A percentile compares a stretch with the other conserved stretches of the same genome.
Evolutionary conservation across 2,113 vertebrate species (phyloP).

Genomic region (Apistogramma diplotaenia): DNA sequence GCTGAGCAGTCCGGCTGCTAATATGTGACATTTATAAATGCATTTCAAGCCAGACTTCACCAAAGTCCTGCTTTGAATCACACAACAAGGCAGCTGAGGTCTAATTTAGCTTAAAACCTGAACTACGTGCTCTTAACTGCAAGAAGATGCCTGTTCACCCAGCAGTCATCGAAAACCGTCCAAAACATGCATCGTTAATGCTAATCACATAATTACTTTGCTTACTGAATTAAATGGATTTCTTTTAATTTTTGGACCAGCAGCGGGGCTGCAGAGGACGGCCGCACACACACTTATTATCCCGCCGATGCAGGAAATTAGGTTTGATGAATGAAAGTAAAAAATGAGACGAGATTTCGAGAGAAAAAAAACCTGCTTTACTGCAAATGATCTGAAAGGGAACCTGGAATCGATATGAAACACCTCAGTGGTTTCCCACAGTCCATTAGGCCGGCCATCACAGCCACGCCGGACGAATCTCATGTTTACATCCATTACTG

Average conservation of each 20-base stretch:
- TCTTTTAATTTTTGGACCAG: background rate
- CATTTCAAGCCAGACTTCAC: slow-evolving; percentile 26
- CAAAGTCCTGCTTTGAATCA: background rate
- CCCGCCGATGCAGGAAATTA: background rate
- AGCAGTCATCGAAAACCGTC: background rate
- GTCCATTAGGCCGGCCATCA: background rate
- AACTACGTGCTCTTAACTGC: background rate
- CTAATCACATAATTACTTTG: background rate
- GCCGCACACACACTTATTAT: background rate
- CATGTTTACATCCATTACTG: background rate
- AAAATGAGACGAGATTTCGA: background rate
- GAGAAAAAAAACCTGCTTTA: rapidly evolving
- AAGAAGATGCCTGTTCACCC: background rate
- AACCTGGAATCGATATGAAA: background rate
- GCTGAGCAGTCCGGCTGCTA: slow-evolving; percentile 22
- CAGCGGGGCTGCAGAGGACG: background rate
- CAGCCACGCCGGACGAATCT: background rate
- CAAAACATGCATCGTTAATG: background rate
- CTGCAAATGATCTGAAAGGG: background rate
- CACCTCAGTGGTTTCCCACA: background rate
- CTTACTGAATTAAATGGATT: background rate
- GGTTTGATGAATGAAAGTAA: background rate
- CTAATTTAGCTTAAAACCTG: background rate
- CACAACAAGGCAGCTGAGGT: background rate
- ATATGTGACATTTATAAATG: slow-evolving; percentile 27